Conservation (phyloP, 2,797 vertebrate genomes). For the Tachyglossus aculeatus region DNA sequence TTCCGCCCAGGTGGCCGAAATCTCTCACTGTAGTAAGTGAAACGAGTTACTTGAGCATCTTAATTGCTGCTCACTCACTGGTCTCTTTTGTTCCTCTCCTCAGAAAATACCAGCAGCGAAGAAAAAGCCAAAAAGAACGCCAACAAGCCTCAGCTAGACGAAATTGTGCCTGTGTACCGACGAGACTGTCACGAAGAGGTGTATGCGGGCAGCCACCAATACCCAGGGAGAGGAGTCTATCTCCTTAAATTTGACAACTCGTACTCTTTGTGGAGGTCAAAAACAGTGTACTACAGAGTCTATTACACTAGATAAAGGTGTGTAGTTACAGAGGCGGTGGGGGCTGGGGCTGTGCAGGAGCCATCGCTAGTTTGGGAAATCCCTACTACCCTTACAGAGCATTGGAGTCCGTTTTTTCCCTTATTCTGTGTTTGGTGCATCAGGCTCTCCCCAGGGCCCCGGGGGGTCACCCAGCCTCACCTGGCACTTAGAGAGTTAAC, state of each 20-base stretch:
- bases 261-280: slow-evolving; percentile 98
- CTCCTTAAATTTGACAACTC: slow-evolving; percentile 99
- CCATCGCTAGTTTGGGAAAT: slow-evolving; percentile 65
- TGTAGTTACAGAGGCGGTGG: slow-evolving; percentile 32
- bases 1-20: too few species aligned
- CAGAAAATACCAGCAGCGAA: slow-evolving; percentile 84
- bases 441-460: slow-evolving; percentile 61
- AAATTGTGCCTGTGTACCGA: slow-evolving; percentile 99
- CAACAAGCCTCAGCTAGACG: slow-evolving; percentile 93
- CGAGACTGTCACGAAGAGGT: slow-evolving; percentile 99
- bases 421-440: slow-evolving; percentile 63
- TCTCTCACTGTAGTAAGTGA: not conserved
- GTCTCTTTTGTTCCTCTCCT: slow-evolving; percentile 8
- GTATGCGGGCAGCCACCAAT: slow-evolving; percentile 98
- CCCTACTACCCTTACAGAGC: slow-evolving; percentile 72
- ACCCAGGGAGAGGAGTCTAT: slow-evolving; percentile 96
- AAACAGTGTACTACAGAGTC: slow-evolving; percentile 99
- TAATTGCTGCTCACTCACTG: not conserved
- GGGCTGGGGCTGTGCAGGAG: slow-evolving; percentile 70
- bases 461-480: slow-evolving; percentile 57
- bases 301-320: slow-evolving; percentile 99
- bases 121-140: slow-evolving; percentile 94
- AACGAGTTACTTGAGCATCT: not conserved
- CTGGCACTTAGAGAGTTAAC: slow-evolving; percentile 52
- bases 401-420: slow-evolving; percentile 69